phyloP scores from a whole-genome alignment of 2,113 vertebrate species.

The Ptyas mucosa region DNA sequence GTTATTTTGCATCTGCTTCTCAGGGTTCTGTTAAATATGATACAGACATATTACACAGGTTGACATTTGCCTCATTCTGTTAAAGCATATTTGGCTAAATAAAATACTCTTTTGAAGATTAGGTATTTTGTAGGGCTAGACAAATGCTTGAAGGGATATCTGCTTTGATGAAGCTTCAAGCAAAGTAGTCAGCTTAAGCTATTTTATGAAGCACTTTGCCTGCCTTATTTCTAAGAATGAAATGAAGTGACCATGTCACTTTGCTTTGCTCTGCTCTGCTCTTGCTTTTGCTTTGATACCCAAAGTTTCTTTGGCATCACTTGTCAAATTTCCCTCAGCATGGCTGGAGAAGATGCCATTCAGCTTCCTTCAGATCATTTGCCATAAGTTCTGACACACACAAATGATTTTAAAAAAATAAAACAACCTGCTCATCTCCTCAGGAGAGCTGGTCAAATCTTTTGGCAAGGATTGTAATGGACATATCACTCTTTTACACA shows the following conservation, averaged over 20 bases:
- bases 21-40: neutral
- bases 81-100: neutral
- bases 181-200: neutral
- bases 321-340: neutral
- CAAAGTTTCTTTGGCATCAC: neutral
- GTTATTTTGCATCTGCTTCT: neutral
- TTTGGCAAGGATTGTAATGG: neutral
- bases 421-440: neutral
- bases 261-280: neutral
- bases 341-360: neutral
- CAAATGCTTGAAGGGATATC: neutral
- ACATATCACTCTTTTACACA: neutral
- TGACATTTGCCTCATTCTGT: neutral
- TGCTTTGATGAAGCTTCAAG: neutral
- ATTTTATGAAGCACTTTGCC: neutral
- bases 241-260: neutral
- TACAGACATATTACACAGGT: neutral
- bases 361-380: neutral
- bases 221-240: neutral
- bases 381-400: neutral
- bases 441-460: neutral
- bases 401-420: neutral
- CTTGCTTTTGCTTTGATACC: neutral
- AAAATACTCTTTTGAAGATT: neutral
- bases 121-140: neutral